These are phyloP conservation scores for Scomberomorus guttatus DNA, from an alignment of 2,797 vertebrate genomes.

Conservation along the genomic window DNA sequence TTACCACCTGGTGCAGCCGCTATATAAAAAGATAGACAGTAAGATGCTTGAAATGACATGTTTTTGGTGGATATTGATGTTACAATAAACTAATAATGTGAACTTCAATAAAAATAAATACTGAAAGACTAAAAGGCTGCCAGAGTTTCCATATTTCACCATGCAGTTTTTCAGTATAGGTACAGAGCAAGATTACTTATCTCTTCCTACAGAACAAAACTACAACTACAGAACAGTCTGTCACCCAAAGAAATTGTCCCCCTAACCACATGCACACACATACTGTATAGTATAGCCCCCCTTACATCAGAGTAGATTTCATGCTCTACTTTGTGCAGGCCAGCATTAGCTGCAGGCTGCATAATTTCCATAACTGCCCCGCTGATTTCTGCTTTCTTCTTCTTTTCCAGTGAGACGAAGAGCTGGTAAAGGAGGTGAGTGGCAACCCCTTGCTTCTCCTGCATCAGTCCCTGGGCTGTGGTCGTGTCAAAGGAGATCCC, in stretches of 20 bases:
- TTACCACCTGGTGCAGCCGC: slow-evolving; percentile 84
- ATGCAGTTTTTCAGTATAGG: neutral
- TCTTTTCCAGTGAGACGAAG: slow-evolving; percentile 90
- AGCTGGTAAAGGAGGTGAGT: slow-evolving; percentile 91
- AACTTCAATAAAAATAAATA: neutral
- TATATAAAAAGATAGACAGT: slow-evolving; percentile 60
- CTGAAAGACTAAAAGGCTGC: neutral
- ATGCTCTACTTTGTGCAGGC: slow-evolving; percentile 82
- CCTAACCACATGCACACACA: slow-evolving; percentile 14
- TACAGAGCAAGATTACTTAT: neutral
- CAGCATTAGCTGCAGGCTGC: slow-evolving; percentile 79
- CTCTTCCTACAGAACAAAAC: slow-evolving; percentile 1
- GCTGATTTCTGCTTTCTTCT: slow-evolving; percentile 84
- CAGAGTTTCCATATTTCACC: neutral
- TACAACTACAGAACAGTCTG: neutral
- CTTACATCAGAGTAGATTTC: slow-evolving; percentile 87
- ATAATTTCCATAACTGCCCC: slow-evolving; percentile 83
- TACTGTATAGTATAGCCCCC: neutral
- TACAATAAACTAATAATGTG: neutral
- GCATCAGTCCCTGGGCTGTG: slow-evolving; percentile 89
- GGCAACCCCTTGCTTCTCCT: slow-evolving; percentile 89
- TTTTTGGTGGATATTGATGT: neutral
- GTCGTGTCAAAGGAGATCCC: slow-evolving; percentile 90
- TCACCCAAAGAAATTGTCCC: neutral
- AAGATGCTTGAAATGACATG: slow-evolving; percentile 2